phyloP scores from a whole-genome alignment of 2,888 invertebrate genomes.

The Andricus quercusramuli region DNA sequence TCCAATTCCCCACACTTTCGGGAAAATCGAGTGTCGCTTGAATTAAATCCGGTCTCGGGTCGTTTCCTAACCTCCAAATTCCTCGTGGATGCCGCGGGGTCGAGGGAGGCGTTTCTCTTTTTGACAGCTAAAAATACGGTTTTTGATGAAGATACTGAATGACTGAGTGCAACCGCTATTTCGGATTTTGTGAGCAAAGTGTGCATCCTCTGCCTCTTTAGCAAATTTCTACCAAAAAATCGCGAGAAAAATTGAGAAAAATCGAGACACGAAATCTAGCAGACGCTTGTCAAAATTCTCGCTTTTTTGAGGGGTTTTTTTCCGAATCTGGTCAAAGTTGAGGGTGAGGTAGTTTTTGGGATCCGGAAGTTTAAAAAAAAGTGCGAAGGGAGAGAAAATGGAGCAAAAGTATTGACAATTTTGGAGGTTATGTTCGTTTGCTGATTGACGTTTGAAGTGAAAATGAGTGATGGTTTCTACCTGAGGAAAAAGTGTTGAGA shows the following conservation, averaged over 20 bases:
- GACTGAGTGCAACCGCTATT: not conserved
- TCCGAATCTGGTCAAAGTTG: not conserved
- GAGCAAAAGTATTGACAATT: not conserved
- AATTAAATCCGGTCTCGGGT: not conserved
- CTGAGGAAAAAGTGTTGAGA: not conserved
- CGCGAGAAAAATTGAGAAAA: not conserved
- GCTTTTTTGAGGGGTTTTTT: not conserved
- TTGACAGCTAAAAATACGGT: conserved; percentile 31
- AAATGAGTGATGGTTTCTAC: not conserved
- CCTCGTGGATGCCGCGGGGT: conserved; percentile 21
- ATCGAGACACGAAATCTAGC: not conserved
- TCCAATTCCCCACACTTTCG: not conserved
- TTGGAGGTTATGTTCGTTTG: not conserved
- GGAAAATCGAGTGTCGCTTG: not conserved
- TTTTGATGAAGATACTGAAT: not conserved
- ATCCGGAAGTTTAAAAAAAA: not conserved
- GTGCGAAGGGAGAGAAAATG: not conserved
- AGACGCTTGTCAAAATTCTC: conserved; percentile 13
- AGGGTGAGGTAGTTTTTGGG: not conserved
- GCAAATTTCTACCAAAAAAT: not conserved
- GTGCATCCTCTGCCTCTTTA: not conserved
- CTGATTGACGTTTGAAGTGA: not conserved
- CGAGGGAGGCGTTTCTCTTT: not conserved
- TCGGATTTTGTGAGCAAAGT: not conserved
- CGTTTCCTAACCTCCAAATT: conserved; percentile 16